These are phyloP conservation scores for Drosophila paulistorum DNA, from an alignment of 1,140 invertebrate species.

Conservation along the genomic window DNA sequence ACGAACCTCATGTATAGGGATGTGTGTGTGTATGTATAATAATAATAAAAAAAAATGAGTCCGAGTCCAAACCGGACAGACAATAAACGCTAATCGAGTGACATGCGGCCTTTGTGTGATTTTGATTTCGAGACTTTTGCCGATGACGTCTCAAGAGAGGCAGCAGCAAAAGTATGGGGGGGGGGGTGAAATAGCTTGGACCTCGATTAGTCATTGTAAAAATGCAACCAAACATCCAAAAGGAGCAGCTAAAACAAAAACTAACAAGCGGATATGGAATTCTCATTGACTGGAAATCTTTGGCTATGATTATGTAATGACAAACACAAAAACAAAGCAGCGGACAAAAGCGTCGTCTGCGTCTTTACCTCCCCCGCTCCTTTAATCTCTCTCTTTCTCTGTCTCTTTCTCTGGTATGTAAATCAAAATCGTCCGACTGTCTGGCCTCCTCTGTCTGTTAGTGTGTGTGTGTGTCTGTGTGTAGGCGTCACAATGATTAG, in stretches of 20 bases:
- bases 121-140: conserved; percentile 29
- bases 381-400: background rate
- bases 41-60: conserved; percentile 27
- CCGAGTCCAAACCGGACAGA: conserved; percentile 39
- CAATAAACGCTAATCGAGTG: conserved; percentile 50
- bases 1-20: background rate
- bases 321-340: background rate
- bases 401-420: conserved; percentile 34
- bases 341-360: background rate
- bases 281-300: background rate
- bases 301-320: background rate
- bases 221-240: conserved; percentile 3
- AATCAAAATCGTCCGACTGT: conserved; percentile 43
- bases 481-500: conserved; percentile 59
- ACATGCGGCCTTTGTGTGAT: conserved; percentile 74
- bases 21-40: conserved; percentile 1
- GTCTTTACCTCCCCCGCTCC: background rate
- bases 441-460: background rate
- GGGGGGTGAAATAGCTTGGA: background rate
- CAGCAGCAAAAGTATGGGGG: too few relatives aligned
- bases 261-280: conserved; percentile 3
- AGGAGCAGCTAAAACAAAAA: background rate
- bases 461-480: conserved; percentile 16
- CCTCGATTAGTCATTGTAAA: conserved; percentile 23
- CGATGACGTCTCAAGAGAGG: conserved; percentile 51